phyloP scores from a whole-genome alignment of 2,113 vertebrate genomes.

The Elephas maximus region DNA sequence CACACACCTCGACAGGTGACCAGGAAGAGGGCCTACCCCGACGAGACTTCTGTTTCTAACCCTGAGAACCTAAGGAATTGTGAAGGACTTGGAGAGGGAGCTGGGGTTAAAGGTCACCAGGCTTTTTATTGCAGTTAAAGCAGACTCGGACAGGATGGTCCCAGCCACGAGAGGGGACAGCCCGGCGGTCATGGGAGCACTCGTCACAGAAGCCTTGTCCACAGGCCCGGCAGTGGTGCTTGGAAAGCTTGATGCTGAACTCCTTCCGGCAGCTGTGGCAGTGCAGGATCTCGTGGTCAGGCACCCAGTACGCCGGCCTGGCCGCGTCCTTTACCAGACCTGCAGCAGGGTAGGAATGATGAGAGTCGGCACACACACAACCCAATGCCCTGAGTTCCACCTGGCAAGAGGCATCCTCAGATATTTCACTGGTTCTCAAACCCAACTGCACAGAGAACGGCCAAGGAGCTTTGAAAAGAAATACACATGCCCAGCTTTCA shows the following conservation, averaged over 20 bases:
- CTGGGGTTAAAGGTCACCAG: conserved; percentile 96
- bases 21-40: conserved; percentile 80
- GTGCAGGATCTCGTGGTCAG: conserved; percentile 96
- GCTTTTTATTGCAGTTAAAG: conserved; percentile 96
- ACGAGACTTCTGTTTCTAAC: conserved; percentile 88
- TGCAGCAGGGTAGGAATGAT: conserved; percentile 71
- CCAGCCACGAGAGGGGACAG: conserved; percentile 98
- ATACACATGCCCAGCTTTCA: not conserved
- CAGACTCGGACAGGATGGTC: conserved; percentile 99
- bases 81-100: conserved; percentile 86
- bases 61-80: conserved; percentile 92
- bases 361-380: not conserved
- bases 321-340: conserved; percentile 98
- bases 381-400: accelerated
- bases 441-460: not conserved
- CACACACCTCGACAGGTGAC: conserved; percentile 81
- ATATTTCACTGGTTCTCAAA: not conserved
- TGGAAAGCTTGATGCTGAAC: conserved; percentile 96
- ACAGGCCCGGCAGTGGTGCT: conserved; percentile 98
- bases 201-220: conserved; percentile 98
- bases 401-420: not conserved
- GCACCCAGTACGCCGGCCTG: conserved; percentile 98
- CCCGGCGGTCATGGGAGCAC: conserved; percentile 95
- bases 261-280: conserved; percentile 96
- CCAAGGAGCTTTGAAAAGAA: not conserved